Conservation (phyloP, 2,797 vertebrate genomes). For the Heterohyrax brucei region DNA sequence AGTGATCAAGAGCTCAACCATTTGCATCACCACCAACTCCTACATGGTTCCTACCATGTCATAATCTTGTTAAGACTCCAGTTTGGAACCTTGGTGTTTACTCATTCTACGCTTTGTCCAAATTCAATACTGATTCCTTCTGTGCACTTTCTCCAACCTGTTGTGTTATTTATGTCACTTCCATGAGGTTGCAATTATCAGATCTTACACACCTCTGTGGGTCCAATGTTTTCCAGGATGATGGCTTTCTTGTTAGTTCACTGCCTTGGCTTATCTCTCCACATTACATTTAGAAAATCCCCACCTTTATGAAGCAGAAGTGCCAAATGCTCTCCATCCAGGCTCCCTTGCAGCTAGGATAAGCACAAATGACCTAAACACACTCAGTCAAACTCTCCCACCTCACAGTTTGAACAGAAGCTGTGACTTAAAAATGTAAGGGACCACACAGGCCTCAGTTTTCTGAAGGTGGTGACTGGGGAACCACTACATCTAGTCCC, state of each 20-base stretch:
- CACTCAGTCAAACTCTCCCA: neutral
- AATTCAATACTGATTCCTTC: neutral
- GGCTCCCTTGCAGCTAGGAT: slow-evolving; percentile 6
- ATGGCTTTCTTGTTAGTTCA: neutral
- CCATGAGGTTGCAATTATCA: neutral
- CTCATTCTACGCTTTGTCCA: neutral
- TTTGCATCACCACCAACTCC: neutral
- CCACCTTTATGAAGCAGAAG: neutral
- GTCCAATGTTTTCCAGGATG: neutral
- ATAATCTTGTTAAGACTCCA: neutral
- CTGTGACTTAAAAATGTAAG: neutral
- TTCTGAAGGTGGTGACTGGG: neutral
- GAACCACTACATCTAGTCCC: neutral
- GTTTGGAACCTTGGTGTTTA: neutral
- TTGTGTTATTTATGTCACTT: neutral
- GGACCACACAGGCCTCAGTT: neutral
- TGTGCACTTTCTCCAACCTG: neutral
- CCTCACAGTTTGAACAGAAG: neutral
- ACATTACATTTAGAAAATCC: neutral
- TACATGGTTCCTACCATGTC: neutral
- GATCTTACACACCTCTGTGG: neutral
- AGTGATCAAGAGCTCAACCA: neutral
- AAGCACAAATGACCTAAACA: neutral
- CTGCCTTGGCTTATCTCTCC: neutral
- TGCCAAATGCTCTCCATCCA: neutral